These are phyloP conservation scores for Sycophaga agraensis DNA, from an alignment of 1,140 invertebrate genomes.

Conservation along the genomic window DNA sequence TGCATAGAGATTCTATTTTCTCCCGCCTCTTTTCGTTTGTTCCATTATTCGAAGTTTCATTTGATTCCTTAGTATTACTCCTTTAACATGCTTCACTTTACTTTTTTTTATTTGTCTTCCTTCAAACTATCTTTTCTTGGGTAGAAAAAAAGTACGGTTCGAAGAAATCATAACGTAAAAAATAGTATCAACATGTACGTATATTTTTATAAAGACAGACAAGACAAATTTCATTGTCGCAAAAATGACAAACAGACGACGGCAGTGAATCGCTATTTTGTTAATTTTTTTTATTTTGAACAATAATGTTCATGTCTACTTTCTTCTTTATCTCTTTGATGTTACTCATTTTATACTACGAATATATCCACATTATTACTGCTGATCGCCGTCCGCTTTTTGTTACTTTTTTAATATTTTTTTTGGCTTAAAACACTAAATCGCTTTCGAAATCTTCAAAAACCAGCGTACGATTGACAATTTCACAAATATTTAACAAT, in stretches of 20 bases:
- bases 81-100: conserved; percentile 15
- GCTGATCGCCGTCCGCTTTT: conserved; percentile 20
- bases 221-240: conserved; percentile 37
- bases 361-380: neutral
- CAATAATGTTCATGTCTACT: conserved; percentile 13
- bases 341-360: neutral
- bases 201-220: conserved; percentile 48
- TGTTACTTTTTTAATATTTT: conserved; percentile 31
- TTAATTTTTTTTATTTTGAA: conserved; percentile 20
- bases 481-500: conserved; percentile 29
- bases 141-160: conserved; percentile 28
- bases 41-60: conserved; percentile 10
- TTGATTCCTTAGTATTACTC: conserved; percentile 21
- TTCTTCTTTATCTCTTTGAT: conserved; percentile 14
- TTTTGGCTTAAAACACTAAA: conserved; percentile 30
- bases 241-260: conserved; percentile 41
- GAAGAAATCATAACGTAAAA: conserved; percentile 47
- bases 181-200: conserved; percentile 45
- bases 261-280: conserved; percentile 8
- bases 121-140: conserved; percentile 23
- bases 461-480: conserved; percentile 23
- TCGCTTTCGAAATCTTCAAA: conserved; percentile 28
- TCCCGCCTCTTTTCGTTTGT: conserved; percentile 7
- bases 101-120: conserved; percentile 20
- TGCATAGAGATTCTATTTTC: conserved; percentile 13